These are phyloP conservation scores for Siderastrea radians DNA, from an alignment of 92 coral and sea anemone genomes.

Conservation along the genomic window DNA sequence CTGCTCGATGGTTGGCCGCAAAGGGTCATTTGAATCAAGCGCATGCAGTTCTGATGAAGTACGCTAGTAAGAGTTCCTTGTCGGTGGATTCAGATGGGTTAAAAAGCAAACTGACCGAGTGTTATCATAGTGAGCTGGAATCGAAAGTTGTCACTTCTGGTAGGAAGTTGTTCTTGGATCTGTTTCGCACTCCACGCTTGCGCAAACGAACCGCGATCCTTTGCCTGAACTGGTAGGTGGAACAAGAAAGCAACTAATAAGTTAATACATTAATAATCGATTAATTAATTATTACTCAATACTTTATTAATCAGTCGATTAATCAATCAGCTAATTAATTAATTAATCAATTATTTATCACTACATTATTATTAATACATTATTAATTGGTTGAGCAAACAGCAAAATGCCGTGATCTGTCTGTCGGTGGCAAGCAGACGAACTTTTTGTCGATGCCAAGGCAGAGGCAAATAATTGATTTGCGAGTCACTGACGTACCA, in stretches of 20 bases:
- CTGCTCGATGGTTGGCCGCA: slow-evolving; percentile 68
- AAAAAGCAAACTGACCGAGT: slow-evolving; percentile 24
- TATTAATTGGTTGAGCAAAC: no score
- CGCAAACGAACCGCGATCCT: slow-evolving; percentile 60
- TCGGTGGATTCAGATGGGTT: slow-evolving; percentile 43
- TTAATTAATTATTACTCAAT: no score
- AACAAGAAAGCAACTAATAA: background rate
- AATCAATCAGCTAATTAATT: no score
- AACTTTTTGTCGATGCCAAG: no score
- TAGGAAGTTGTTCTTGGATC: slow-evolving; percentile 43
- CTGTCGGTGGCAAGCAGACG: no score
- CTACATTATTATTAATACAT: no score
- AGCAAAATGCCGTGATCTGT: no score
- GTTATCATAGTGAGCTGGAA: slow-evolving; percentile 33
- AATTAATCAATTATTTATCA: no score
- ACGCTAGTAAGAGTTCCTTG: slow-evolving; percentile 43
- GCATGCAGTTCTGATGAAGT: slow-evolving; percentile 68
- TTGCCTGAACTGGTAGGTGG: slow-evolving; percentile 65
- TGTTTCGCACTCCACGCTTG: slow-evolving; percentile 56
- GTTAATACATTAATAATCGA: no score
- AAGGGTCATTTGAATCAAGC: slow-evolving; percentile 51
- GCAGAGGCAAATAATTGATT: no score
- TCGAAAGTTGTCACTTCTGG: background rate
- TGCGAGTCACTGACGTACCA: no score
- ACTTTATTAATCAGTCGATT: no score